Conservation (phyloP, 2,888 invertebrate species). For the Ochropacha duplaris region DNA sequence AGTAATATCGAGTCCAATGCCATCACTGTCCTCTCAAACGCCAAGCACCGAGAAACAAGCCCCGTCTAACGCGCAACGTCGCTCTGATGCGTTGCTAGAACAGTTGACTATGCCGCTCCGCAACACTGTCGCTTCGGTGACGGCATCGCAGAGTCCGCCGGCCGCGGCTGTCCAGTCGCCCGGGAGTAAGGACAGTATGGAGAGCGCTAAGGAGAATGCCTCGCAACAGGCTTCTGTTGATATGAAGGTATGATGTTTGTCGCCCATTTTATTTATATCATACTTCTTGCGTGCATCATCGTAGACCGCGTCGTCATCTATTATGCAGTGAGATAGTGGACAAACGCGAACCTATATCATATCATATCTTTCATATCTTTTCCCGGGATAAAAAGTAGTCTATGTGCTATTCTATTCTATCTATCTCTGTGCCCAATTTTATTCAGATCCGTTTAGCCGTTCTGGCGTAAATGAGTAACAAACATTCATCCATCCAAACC, state of each 20-base stretch:
- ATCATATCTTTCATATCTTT: too few relatives aligned
- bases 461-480: too few relatives aligned
- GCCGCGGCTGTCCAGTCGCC: conserved; percentile 50
- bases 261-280: too few relatives aligned
- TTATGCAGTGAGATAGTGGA: too few relatives aligned
- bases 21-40: conserved; percentile 67
- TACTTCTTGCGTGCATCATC: too few relatives aligned
- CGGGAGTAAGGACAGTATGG: conserved; percentile 67
- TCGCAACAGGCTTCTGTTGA: conserved; percentile 63
- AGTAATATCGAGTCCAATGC: conserved; percentile 68
- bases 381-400: too few relatives aligned
- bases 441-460: too few relatives aligned
- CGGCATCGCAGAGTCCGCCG: conserved; percentile 45
- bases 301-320: too few relatives aligned
- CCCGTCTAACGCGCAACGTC: conserved; percentile 66
- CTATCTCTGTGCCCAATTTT: too few relatives aligned
- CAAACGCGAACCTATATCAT: too few relatives aligned
- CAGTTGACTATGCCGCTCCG: conserved; percentile 71
- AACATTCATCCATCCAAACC: too few relatives aligned
- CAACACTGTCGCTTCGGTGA: conserved; percentile 55
- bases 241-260: conserved; percentile 58
- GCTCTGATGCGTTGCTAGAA: conserved; percentile 73
- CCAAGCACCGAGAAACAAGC: conserved; percentile 64
- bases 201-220: conserved; percentile 59
- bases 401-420: too few relatives aligned